These are phyloP conservation scores for Drosophila prosaltans DNA, from an alignment of 1,140 invertebrate genomes.

Conservation along the genomic window DNA sequence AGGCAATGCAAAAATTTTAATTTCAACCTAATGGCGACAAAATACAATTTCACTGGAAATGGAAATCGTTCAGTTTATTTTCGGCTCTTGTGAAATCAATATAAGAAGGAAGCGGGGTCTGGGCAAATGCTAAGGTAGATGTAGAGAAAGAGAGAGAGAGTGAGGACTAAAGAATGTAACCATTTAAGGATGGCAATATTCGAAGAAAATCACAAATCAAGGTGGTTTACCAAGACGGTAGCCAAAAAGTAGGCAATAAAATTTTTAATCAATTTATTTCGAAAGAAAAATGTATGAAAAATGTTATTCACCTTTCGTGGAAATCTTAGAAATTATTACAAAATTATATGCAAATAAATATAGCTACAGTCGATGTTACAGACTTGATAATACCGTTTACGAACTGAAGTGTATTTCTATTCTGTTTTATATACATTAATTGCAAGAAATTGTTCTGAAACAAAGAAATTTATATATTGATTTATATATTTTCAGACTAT, in stretches of 20 bases:
- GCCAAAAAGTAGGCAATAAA: conserved; percentile 9
- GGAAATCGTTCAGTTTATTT: conserved; percentile 39
- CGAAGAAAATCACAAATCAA: neutral
- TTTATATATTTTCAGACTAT: too few relatives aligned
- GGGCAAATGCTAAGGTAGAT: too few relatives aligned
- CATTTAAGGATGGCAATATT: neutral
- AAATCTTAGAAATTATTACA: conserved; percentile 5
- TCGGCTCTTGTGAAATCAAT: conserved; percentile 29
- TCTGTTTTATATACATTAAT: too few relatives aligned
- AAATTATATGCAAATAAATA: too few relatives aligned
- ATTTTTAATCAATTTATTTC: conserved; percentile 13
- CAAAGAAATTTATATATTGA: too few relatives aligned
- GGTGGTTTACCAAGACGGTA: neutral
- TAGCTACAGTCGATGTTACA: too few relatives aligned
- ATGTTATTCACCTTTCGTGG: conserved; percentile 6
- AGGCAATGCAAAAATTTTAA: conserved; percentile 40
- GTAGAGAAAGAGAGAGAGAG: neutral
- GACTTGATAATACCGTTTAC: neutral
- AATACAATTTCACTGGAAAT: conserved; percentile 44
- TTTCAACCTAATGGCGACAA: conserved; percentile 36
- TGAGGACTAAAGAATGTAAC: neutral
- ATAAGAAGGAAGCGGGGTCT: neutral
- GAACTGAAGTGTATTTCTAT: too few relatives aligned
- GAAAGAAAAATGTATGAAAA: neutral
- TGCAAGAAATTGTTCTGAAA: too few relatives aligned